These are phyloP conservation scores for Lycaon pictus DNA, from an alignment of 2,113 vertebrate species.

Conservation along the genomic window DNA sequence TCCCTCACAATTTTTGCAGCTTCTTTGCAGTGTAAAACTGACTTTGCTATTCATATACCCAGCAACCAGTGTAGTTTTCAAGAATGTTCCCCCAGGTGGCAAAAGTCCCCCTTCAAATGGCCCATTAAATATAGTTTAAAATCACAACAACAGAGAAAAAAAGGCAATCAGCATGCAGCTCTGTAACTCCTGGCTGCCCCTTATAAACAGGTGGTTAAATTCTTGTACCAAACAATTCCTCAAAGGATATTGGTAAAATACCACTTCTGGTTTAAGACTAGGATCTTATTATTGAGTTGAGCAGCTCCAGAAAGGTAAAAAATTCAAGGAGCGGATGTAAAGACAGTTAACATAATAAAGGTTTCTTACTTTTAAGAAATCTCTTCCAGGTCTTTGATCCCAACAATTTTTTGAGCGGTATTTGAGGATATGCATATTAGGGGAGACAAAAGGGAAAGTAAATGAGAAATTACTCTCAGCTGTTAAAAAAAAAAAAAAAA, in stretches of 20 bases:
- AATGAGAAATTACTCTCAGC: not conserved
- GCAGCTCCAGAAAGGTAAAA: not conserved
- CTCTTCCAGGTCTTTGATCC: not conserved
- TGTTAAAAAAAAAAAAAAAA: not conserved
- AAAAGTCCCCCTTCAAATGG: slow-evolving; percentile 56
- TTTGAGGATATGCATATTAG: not conserved
- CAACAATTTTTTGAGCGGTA: not conserved
- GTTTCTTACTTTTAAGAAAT: not conserved
- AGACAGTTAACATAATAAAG: not conserved
- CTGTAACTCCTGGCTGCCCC: not conserved
- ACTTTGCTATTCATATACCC: not conserved
- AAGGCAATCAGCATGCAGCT: not conserved
- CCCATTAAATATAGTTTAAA: slow-evolving; percentile 51
- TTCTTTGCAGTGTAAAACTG: not conserved
- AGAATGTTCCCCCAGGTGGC: slow-evolving; percentile 22
- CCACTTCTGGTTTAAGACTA: not conserved
- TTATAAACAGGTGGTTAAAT: slow-evolving; percentile 56
- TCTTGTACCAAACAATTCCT: not conserved
- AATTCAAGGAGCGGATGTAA: not conserved
- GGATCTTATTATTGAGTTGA: not conserved
- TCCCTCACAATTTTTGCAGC: slow-evolving; percentile 33
- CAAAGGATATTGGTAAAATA: not conserved
- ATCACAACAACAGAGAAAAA: not conserved
- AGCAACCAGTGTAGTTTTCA: not conserved
- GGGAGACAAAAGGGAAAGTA: not conserved